A percentile compares a stretch with the other conserved stretches of the same genome.
Conservation (phyloP, 2,797 vertebrate genomes). For the Chaetodon trifasciatus region DNA sequence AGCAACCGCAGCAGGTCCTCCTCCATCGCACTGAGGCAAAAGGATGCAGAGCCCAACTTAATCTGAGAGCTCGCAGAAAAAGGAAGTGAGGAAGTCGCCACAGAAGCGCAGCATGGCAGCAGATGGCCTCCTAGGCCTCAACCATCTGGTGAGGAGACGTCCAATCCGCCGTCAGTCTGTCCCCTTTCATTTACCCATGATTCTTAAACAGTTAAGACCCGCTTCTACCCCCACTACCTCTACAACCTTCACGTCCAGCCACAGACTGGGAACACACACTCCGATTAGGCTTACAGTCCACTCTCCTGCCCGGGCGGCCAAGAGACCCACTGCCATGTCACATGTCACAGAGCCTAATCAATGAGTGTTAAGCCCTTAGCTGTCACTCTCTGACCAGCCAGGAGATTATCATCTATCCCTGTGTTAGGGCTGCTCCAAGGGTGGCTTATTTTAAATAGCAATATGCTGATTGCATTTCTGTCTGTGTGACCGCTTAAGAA, state of each 20-base stretch:
- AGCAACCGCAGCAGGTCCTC: slow-evolving; percentile 53
- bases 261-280: slow-evolving; percentile 33
- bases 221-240: slow-evolving; percentile 34
- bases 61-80: slow-evolving; percentile 56
- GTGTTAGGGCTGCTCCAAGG: slow-evolving; percentile 62
- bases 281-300: slow-evolving; percentile 51
- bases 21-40: slow-evolving; percentile 37
- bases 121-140: slow-evolving; percentile 85
- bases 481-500: slow-evolving; percentile 35
- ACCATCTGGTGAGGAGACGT: slow-evolving; percentile 87
- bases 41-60: slow-evolving; percentile 51
- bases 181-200: slow-evolving; percentile 82
- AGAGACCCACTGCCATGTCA: slow-evolving; percentile 62
- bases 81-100: slow-evolving; percentile 70
- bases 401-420: slow-evolving; percentile 79
- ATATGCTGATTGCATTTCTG: slow-evolving; percentile 67
- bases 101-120: slow-evolving; percentile 77
- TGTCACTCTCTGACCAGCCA: slow-evolving; percentile 61
- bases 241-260: slow-evolving; percentile 10
- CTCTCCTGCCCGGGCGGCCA: slow-evolving; percentile 51
- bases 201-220: slow-evolving; percentile 71
- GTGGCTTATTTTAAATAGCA: slow-evolving; percentile 79
- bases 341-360: slow-evolving; percentile 78
- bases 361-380: slow-evolving; percentile 77
- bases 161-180: slow-evolving; percentile 79